phyloP scores from a whole-genome alignment of 2,113 vertebrate genomes.

The Nycticorax nycticorax region DNA sequence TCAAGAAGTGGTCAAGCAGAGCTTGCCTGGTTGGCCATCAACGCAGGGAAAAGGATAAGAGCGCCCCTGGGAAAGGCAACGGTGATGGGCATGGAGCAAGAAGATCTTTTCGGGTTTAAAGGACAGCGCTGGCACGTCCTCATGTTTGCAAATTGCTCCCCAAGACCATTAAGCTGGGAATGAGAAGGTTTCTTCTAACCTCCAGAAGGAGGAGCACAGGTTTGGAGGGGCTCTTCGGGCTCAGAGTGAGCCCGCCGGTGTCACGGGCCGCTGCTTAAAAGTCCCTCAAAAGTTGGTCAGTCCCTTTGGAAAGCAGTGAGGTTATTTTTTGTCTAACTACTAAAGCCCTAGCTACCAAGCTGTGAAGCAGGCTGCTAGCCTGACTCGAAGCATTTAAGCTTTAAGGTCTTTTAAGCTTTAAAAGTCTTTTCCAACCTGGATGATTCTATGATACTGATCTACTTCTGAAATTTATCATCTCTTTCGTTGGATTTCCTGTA shows the following conservation, averaged over 20 bases:
- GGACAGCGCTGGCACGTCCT: background rate
- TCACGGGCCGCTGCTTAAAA: background rate
- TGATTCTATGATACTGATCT: background rate
- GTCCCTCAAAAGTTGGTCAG: background rate
- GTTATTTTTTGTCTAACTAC: background rate
- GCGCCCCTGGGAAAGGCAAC: background rate
- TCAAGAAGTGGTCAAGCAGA: background rate
- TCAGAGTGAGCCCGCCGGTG: accelerated
- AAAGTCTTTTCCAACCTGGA: too few species aligned
- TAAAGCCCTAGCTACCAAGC: background rate
- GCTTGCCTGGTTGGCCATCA: background rate
- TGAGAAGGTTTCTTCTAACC: background rate
- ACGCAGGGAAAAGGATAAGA: background rate
- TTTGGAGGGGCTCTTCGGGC: background rate
- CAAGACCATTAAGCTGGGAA: background rate
- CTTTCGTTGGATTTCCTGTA: background rate
- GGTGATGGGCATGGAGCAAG: background rate
- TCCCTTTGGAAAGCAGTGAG: background rate
- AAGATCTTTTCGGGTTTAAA: background rate
- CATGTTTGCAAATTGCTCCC: accelerated
- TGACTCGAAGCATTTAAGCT: background rate
- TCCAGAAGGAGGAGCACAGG: background rate
- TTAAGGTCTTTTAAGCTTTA: too few species aligned
- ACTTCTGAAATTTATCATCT: background rate
- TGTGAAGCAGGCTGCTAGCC: background rate